Evolutionary conservation across 2,113 vertebrate genomes (phyloP), one percentile per base, ranked within the genome.

Genomic region (Synodontis membranacea): DNA sequence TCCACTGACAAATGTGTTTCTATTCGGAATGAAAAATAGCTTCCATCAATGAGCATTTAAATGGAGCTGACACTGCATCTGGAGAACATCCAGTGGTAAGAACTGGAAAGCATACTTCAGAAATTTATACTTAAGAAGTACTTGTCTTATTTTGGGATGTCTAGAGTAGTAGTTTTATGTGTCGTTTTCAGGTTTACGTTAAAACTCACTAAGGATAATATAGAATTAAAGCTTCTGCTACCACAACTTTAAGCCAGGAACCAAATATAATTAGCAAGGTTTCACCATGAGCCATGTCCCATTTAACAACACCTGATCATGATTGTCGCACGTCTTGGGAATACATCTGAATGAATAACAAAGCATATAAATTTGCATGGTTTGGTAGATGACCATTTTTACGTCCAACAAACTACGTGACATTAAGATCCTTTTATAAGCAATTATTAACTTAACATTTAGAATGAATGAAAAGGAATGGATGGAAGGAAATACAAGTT

Each of bases 51-150:
- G 44, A 46, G 23, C 11, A 75, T 75, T 75, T 42, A 15, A 34
- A 54, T 54, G 15, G 3, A 54, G 15, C 28, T 54, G 11, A 28
- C 14, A 31, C 28, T 52, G 10, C 28, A 79, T 52, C 14, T 79
- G 46, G 34, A 10, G n/a, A 74, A 74, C 42, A 74, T 74, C 5
- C 42, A 28, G 42, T 5, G 14, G 42, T 74, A 74, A 44, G 42
- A 79, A 74, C 66, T 72, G 25, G 44, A 76, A 76, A 46, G n/a
- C 42, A n/a, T 78, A 78, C 44, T 76, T 50, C 9, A 50, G 74
- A n/a, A n/a, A n/a, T n/a, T n/a, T n/a, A n/a, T n/a, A n/a, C n/a
- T n/a, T n/a, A n/a, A n/a, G n/a, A n/a, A n/a, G n/a, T n/a, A n/a
- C n/a, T n/a, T n/a, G n/a, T n/a, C n/a, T n/a, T n/a, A n/a, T n/a